A percentile compares a stretch with the other conserved stretches of the same genome.
Conservation (phyloP, 2,113 vertebrate species). For the Pycnonotus jocosus region DNA sequence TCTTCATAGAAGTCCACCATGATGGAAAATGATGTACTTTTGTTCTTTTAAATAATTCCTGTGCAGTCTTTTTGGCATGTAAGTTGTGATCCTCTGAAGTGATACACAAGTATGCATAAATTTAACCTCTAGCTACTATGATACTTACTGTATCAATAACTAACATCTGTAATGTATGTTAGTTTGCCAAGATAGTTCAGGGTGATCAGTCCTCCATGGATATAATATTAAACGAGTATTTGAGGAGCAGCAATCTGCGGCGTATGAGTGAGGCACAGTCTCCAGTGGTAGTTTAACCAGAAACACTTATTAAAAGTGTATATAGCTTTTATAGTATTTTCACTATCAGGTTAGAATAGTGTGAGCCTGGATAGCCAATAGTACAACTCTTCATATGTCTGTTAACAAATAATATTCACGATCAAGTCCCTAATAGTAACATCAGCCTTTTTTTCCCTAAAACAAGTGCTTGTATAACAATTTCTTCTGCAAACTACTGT, state of each 20-base stretch:
- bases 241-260: not conserved
- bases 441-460: too few species aligned
- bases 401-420: not conserved
- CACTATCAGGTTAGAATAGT: not conserved
- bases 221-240: not conserved
- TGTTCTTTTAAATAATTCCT: not conserved
- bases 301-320: not conserved
- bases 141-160: not conserved
- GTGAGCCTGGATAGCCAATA: not conserved
- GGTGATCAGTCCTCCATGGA: not conserved
- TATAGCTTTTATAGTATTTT: not conserved
- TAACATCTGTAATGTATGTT: not conserved
- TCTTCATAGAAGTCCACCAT: not conserved
- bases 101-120: not conserved
- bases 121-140: not conserved
- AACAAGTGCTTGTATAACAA: too few species aligned
- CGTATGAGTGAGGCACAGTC: not conserved
- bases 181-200: not conserved
- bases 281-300: not conserved
- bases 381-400: not conserved
- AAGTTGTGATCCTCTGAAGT: not conserved
- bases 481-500: not conserved
- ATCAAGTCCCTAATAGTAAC: too few species aligned
- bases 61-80: not conserved
- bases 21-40: not conserved